Conservation (phyloP, 2,113 vertebrate genomes). For the Calidris pygmaea region DNA sequence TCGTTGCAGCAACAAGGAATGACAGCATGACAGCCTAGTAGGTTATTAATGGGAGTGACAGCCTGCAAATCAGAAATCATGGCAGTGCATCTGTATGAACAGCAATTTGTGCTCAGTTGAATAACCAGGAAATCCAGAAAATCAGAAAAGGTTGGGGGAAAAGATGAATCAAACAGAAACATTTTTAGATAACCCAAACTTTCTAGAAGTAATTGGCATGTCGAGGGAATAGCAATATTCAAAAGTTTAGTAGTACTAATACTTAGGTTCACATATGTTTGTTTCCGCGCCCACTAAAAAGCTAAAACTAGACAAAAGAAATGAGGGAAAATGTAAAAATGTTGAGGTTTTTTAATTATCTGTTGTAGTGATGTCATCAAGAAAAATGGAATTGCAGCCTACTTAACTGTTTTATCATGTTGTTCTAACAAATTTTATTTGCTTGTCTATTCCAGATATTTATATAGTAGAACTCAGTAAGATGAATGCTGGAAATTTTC, state of each 20-base stretch:
- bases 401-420: background rate
- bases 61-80: constrained; percentile 79
- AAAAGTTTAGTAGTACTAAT: background rate
- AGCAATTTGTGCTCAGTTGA: constrained; percentile 73
- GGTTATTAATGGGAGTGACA: constrained; percentile 78
- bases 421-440: constrained; percentile 27
- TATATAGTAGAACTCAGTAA: background rate
- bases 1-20: constrained; percentile 72
- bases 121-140: constrained; percentile 70
- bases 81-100: constrained; percentile 65
- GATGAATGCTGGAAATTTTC: background rate
- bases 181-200: constrained; percentile 52
- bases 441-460: background rate
- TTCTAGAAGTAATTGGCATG: constrained; percentile 40
- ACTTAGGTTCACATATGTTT: background rate
- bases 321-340: background rate
- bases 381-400: constrained; percentile 5
- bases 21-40: constrained; percentile 74
- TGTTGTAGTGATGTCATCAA: background rate
- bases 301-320: constrained; percentile 16
- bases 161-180: constrained; percentile 63
- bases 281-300: background rate
- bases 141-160: constrained; percentile 48
- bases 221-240: background rate
- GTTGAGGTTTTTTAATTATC: background rate